Base-by-base conservation (phyloP, 2,888 invertebrate species). In the Lysandra bellargus region DNA sequence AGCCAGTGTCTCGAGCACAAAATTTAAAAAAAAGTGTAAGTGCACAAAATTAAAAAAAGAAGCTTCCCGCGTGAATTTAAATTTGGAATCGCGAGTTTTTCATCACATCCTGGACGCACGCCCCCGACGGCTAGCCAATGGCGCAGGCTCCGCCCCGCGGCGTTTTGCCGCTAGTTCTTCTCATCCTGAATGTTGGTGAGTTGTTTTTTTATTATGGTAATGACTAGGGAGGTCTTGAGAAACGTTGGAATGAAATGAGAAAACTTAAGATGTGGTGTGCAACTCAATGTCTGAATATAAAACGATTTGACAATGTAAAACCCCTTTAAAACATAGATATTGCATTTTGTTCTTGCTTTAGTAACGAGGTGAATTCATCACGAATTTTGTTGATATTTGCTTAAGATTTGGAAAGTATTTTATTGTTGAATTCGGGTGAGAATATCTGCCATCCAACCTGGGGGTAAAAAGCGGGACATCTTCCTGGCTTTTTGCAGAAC, bases 61-160 rank as follows among this genome's bases (percentile, higher is more conserved):
- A 33, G 33, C 4, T 69, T 37, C 69, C 33, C 69, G 69, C 33
- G 33, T 69, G 69, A 37, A 33, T 69, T 69, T 4, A 17, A 69
- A 33, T 1, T 57, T 57, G 57, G 57, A 57, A 57, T 12, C 64
- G 64, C 69, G 69, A 5, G 69, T 37, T 69, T 64, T 81, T 81
- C 81, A 82, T 81, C 89, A 30, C 30, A 30, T 69, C 69, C 69
- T 37, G 69, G 69, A 69, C 69, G 69, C 69, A 75, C 91, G 92
- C 92, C 91, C 90, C 88, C 87, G 86, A 83, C 84, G 85, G 82
- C 88, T 91, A 90, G 86, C 94, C 94, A 94, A 94, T 94, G 94
- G 87, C 88, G 92, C 86, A 84, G 92, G 89, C 84, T 81, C 86
- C 93, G 94, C 94, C 94, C 91, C 86, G 87, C 88, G 90, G 89